Evolutionary conservation across 2,797 vertebrate genomes (phyloP).

Genomic region (Coilia nasus): DNA sequence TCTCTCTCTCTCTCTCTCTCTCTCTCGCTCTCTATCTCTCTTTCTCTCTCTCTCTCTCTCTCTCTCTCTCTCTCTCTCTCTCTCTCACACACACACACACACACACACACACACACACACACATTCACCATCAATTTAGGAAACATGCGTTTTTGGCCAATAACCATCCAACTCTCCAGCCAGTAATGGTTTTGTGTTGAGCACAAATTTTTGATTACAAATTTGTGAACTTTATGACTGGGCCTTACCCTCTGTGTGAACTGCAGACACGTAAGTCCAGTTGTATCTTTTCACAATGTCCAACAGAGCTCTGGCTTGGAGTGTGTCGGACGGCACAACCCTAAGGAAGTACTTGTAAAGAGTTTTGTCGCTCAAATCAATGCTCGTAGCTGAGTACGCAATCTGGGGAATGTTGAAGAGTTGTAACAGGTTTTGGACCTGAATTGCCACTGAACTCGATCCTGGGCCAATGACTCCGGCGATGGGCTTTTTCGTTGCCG

Average conservation of each 20-base stretch:
- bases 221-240: background rate
- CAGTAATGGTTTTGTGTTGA: background rate
- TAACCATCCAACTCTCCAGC: background rate
- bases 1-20: no score
- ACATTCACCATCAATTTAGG: no score
- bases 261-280: conserved; percentile 98
- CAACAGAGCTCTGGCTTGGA: conserved; percentile 95
- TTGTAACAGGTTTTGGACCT: conserved; percentile 97
- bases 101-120: background rate
- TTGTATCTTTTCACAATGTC: conserved; percentile 98
- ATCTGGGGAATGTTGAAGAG: conserved; percentile 99
- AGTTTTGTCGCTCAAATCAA: conserved; percentile 97
- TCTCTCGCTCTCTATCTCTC: no score
- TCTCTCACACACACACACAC: no score
- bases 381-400: conserved; percentile 97
- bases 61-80: no score
- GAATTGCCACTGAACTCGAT: conserved; percentile 98
- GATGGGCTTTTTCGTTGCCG: conserved; percentile 91
- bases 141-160: background rate
- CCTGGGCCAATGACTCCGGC: conserved; percentile 96
- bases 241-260: conserved; percentile 96
- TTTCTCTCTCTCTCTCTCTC: no score
- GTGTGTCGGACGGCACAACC: conserved; percentile 95
- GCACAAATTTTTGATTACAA: background rate
- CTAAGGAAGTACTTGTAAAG: conserved; percentile 97